Evolutionary conservation across 2,888 invertebrate species (phyloP), one percentile per base, ranked within the genome.

Genomic region (Microctonus aethiopoides): DNA sequence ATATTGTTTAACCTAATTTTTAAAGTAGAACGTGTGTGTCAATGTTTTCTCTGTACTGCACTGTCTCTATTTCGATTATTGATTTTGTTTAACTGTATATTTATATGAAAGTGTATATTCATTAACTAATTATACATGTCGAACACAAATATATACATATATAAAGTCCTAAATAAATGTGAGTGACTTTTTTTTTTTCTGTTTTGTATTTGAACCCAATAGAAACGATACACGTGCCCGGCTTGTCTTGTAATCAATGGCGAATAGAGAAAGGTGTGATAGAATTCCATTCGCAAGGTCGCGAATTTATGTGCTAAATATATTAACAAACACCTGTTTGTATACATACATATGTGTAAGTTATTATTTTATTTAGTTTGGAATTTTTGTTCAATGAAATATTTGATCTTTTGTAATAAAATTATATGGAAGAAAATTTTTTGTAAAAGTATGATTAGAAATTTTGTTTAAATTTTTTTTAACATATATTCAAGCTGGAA

Each of bases 11-110:
- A 68, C 64, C 67, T 11, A 63, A 71, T 71, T 73, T 71, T 73
- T n/a, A 52, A 67, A 71, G 51, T 63, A 46, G 60, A 65, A 22
- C 69, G 39, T 46, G n/a, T n/a, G n/a, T 46, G 46, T 62, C 26
- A 46, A 51, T 26, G 46, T 46, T 11, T 56, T 52, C 41, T 39
- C 59, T 34, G 6, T n/a, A 26, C 32, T 39, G 34, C 56, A 68
- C 57, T 11, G 51, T 32, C 62, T 72, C 56, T 57, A 57, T 64
- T 72, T 67, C 70, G 70, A 72, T 71, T 68, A 71, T 68, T 70
- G 72, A 68, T 71, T 69, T 71, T 67, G 39, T 71, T 69, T 59
- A 32, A 57, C 57, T 29, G 32, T 29, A 16, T 29, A 5, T 39
- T n/a, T 56, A 52, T n/a, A 13, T 29, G 56, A 13, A 56, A 26